Base-by-base conservation (phyloP, 2,797 vertebrate genomes). In the Ctenosaura bakeri region DNA sequence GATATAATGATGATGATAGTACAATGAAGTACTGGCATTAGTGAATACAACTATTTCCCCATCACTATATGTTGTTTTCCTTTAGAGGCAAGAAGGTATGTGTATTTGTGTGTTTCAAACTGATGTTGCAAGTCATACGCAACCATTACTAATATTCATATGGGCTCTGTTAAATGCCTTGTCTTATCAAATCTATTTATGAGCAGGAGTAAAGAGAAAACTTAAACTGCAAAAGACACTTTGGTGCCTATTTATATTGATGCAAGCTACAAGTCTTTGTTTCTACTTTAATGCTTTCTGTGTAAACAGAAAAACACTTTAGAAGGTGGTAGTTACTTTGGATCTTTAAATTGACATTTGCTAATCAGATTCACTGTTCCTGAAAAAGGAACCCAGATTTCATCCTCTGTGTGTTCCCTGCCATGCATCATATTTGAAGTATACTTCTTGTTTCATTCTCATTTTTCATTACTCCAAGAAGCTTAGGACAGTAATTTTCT, bases 41-140 rank as follows among this genome's bases (percentile, higher is more conserved):
- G 50, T 54, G 5, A 80, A 54, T 54, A 54, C 16, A 80, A 76
- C 35, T 76, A 38, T 38, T 80, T n/a, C 5, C 59, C 74, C 32
- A 4, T 86, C 86, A 88, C 82, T 66, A 87, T 18, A 54, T 74
- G 90, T 22, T 38, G 3, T 74, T 24, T 20, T 74, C n/a, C 71
- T 76, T 76, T 86, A 14, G 7, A 20, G 69, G n/a, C 6, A n/a
- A 74, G 56, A 56, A 26, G 22, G 32, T 56, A 1, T 46, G 62
- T 35, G 50, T 14, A 26, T 24, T 7, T 54, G 64, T 54, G 8
- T 9, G 26, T 69, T 69, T 69, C 5, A 16, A 29, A 54, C 14
- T 14, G 22, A 69, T 69, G 71, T 12, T 38, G 50, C n/a, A 56
- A 20, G 35, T 74, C 16, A 8, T 56, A 10, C 32, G 13, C 26